These are phyloP conservation scores for Arothron firmamentum DNA, from an alignment of 2,113 vertebrate species.

Conservation along the genomic window DNA sequence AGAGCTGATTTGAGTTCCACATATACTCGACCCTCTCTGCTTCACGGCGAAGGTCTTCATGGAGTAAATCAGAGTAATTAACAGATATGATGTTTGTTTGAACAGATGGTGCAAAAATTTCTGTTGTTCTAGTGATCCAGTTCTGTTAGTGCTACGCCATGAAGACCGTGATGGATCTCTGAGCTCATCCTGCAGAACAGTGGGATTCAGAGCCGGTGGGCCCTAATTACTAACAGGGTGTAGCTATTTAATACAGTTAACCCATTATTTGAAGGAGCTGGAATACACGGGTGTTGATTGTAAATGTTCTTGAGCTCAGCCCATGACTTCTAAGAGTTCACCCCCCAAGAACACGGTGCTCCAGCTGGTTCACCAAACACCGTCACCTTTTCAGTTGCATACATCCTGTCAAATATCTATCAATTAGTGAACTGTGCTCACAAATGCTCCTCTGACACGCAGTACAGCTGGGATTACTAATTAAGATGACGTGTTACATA, in stretches of 20 bases:
- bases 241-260: slow-evolving; percentile 26
- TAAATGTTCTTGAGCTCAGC: not conserved
- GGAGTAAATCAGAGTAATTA: slow-evolving; percentile 44
- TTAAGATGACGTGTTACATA: slow-evolving; percentile 75
- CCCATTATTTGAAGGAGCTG: slow-evolving; percentile 6
- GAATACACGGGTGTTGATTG: too few relatives aligned
- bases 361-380: not conserved
- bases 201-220: slow-evolving; percentile 33
- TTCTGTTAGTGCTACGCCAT: slow-evolving; percentile 15
- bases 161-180: slow-evolving; percentile 23
- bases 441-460: slow-evolving; percentile 65
- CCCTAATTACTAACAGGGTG: slow-evolving; percentile 34
- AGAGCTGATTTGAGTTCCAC: not conserved
- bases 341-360: not conserved
- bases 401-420: slow-evolving; percentile 56
- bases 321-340: not conserved
- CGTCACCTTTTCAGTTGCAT: slow-evolving; percentile 37
- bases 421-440: slow-evolving; percentile 72
- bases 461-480: slow-evolving; percentile 70
- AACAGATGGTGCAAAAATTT: slow-evolving; percentile 56
- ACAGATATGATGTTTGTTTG: slow-evolving; percentile 45
- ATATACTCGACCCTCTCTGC: slow-evolving; percentile 19
- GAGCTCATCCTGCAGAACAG: slow-evolving; percentile 28
- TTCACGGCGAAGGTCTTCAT: slow-evolving; percentile 5
- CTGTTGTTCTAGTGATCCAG: slow-evolving; percentile 30